Evolutionary conservation across 2,797 vertebrate genomes (phyloP), one percentile per base, ranked within the genome.

Genomic region (Poeciliopsis presidionis): DNA sequence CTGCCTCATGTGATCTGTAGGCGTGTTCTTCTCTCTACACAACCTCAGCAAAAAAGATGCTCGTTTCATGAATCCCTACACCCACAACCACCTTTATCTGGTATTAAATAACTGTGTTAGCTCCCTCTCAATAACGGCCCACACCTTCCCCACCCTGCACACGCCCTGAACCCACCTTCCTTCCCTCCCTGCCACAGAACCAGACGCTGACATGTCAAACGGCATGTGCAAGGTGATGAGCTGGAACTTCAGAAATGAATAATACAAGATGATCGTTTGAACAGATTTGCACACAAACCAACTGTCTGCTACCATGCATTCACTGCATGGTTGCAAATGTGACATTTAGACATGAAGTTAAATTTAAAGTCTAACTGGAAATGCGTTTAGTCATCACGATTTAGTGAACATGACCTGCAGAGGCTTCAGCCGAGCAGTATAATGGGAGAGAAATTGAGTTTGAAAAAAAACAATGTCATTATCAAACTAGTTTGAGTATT

Each of bases 221-320:
- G 39, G 71, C 5, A 25, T 36, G 59, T 81, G 73, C 65, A 75
- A 86, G 72, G 1, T 9, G 75, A 39, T 77, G 90, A 85, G 80
- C 80, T 53, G 75, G 11, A 80, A 78, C 80, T 92, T 81, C 84
- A 87, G 83, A 91, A 76, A 94, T 93, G 92, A 93, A 90, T 91
- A 51, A 70, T 45, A 53, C 18, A 70, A 69, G 14, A 20, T 25
- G 14, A 43, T 73, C 51, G 33, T 72, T 72, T 74, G 73, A 85
- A 53, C 67, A 1, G 30, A 33, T 59, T 49, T 36, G 61, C 75
- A 77, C 70, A 73, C 77, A 78, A 36, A 78, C 76, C 71, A 80
- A 86, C 88, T 30, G 84, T 70, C 82, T 73, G 79, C 47, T 82
- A 25, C 57, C 12, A 67, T 49, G 30, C 41, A 6, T 57, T 63